phyloP scores from a whole-genome alignment of 2,113 vertebrate species.

The Rhinolophus ferrumequinum region DNA sequence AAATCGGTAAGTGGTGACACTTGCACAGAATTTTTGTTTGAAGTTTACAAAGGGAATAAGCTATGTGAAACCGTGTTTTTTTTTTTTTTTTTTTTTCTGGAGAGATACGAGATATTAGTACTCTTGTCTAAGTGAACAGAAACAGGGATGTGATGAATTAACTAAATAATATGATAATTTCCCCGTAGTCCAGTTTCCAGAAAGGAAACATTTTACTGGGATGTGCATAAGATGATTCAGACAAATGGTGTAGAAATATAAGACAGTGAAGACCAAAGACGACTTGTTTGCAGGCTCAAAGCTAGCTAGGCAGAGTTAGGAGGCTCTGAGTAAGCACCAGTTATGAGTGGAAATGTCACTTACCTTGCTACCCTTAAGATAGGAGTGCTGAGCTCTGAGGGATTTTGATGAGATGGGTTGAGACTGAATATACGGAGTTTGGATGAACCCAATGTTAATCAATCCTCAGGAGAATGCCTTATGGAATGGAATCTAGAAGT shows the following conservation, averaged over 20 bases:
- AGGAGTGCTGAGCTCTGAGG: neutral
- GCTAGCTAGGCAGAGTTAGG: neutral
- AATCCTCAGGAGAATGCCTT: neutral
- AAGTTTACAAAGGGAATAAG: slow-evolving; percentile 25
- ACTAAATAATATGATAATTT: slow-evolving; percentile 23
- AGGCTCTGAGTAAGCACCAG: neutral
- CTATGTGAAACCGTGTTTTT: neutral
- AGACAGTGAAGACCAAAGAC: neutral
- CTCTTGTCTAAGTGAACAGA: neutral
- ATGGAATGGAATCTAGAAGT: neutral
- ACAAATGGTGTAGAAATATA: neutral
- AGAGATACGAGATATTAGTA: neutral
- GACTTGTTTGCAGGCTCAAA: neutral
- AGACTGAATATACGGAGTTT: neutral
- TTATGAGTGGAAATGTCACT: neutral
- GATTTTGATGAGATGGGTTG: neutral
- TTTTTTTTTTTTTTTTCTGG: neutral
- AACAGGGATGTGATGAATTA: neutral
- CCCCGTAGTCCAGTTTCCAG: neutral
- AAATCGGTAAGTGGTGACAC: slow-evolving; percentile 53
- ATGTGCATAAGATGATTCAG: neutral
- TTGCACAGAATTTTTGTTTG: slow-evolving; percentile 35
- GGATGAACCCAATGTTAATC: neutral
- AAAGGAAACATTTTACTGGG: neutral
- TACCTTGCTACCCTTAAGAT: neutral